These are phyloP conservation scores for Romanogobio albipinnatus DNA, from an alignment of 2,113 vertebrate genomes.

Conservation along the genomic window DNA sequence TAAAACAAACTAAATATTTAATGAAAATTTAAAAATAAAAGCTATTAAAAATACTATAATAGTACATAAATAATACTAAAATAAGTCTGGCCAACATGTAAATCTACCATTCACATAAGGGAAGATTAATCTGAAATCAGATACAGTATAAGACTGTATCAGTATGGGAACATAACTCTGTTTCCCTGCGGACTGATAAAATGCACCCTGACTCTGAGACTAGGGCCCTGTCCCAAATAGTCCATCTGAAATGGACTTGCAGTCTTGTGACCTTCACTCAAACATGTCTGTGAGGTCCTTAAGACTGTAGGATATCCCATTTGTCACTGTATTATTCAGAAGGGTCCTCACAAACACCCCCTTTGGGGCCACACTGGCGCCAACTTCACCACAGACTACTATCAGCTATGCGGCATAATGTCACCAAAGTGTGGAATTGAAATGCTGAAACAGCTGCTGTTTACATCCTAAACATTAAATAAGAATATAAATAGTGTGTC, in stretches of 20 bases:
- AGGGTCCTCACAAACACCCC: background rate
- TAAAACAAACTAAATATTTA: background rate
- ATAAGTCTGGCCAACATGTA: background rate
- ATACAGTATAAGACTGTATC: background rate
- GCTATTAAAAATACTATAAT: background rate
- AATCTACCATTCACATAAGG: background rate
- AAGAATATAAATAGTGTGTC: background rate
- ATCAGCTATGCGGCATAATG: background rate
- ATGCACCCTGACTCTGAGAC: background rate
- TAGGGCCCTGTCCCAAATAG: background rate
- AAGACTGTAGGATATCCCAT: background rate
- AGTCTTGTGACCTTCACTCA: background rate
- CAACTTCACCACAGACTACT: background rate
- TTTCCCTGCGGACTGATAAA: background rate
- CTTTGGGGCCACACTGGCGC: background rate
- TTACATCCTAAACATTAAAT: background rate
- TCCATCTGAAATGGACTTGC: background rate
- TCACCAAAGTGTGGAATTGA: background rate
- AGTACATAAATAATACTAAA: background rate
- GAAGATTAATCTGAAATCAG: conserved; percentile 4
- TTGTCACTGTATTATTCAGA: background rate
- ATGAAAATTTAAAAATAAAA: background rate
- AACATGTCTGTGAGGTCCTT: background rate
- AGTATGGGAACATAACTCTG: background rate
- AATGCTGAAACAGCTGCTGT: background rate